Percentiles rank a stretch among this genome's conserved stretches.
phyloP scores from a whole-genome alignment of 2,797 vertebrate species.

The Lagorchestes hirsutus region DNA sequence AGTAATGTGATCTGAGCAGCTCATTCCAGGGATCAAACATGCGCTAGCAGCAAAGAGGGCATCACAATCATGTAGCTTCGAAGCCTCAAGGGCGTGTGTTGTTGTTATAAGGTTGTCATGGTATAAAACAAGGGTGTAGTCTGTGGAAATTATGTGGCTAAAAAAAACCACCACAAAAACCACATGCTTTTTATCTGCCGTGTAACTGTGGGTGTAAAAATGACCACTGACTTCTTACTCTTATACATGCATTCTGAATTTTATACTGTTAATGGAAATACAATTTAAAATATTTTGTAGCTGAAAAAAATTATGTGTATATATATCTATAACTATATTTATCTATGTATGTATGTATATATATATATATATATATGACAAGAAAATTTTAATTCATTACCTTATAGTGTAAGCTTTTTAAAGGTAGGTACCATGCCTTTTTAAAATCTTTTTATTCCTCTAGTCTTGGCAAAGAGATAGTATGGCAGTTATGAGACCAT shows the following conservation, averaged over 20 bases:
- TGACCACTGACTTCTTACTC: background rate
- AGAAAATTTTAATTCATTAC: background rate
- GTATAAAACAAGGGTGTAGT: constrained; percentile 7
- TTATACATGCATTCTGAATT: background rate
- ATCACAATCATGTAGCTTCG: constrained; percentile 35
- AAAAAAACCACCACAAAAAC: background rate
- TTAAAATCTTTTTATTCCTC: background rate
- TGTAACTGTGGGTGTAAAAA: background rate
- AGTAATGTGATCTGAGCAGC: background rate
- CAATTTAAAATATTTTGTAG: background rate
- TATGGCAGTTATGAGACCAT: background rate
- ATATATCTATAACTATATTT: too few species aligned
- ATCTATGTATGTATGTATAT: background rate
- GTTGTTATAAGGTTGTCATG: constrained; percentile 1
- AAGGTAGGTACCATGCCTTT: background rate
- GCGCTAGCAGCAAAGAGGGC: background rate
- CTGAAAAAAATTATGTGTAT: background rate
- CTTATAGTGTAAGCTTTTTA: background rate
- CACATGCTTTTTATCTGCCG: background rate
- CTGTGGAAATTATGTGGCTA: constrained; percentile 12
- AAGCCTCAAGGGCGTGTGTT: background rate
- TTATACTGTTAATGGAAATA: background rate
- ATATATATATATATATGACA: background rate
- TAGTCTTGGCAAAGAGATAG: background rate
- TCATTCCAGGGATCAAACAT: background rate